Conservation (phyloP, 2,797 vertebrate genomes). For the Myripristis jacobus region DNA sequence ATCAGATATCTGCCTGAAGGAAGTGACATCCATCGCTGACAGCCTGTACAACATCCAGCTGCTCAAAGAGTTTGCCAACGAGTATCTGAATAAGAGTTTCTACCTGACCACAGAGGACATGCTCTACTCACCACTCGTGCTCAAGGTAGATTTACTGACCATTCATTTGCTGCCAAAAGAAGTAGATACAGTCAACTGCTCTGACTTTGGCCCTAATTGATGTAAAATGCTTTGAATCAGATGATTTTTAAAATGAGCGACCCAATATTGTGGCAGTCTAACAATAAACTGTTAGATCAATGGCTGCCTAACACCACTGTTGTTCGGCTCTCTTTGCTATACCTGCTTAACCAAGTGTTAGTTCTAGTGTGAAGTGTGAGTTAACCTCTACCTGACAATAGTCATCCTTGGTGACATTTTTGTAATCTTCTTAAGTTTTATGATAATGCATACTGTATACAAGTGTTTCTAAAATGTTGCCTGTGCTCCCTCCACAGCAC, state of each 20-base stretch:
- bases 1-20: slow-evolving; percentile 96
- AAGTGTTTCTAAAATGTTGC: not conserved
- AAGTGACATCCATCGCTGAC: slow-evolving; percentile 94
- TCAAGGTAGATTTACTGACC: slow-evolving; percentile 87
- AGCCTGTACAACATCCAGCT: slow-evolving; percentile 97
- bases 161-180: too few species aligned
- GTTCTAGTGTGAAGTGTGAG: not conserved
- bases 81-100: slow-evolving; percentile 95
- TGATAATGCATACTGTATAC: not conserved
- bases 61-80: slow-evolving; percentile 92
- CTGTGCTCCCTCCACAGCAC: slow-evolving; percentile 80
- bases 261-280: too few species aligned
- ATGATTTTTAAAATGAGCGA: too few species aligned
- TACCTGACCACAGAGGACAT: slow-evolving; percentile 95
- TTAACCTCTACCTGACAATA: not conserved
- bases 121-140: slow-evolving; percentile 93
- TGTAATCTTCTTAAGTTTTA: not conserved
- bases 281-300: too few species aligned
- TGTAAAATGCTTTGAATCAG: too few species aligned
- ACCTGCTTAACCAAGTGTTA: not conserved
- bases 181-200: too few species aligned
- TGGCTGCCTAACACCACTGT: not conserved
- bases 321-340: not conserved
- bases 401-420: not conserved
- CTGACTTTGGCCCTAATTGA: too few species aligned